Base-by-base conservation (phyloP, 1,140 invertebrate species). In the Drosophila novamexicana region DNA sequence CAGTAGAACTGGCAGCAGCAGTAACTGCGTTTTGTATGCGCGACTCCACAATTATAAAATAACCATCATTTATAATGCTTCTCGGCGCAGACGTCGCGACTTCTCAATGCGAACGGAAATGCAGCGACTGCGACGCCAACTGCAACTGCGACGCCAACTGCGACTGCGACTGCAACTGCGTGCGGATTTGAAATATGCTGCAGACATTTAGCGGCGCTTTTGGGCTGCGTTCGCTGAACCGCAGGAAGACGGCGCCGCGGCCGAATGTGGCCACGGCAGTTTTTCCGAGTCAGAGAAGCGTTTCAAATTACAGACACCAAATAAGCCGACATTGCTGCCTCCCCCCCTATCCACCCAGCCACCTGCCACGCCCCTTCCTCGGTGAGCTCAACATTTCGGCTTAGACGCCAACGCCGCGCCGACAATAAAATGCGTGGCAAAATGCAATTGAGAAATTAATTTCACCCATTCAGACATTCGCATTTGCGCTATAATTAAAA, bases 261-360 rank as follows among this genome's bases (percentile, higher is more conserved):
- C 42, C 70, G 36, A 59, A 54, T 75, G 62, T 65, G 58, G 63
- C 42, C 29, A 18, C 63, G 54, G 66, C 73, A 79, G 79, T 82
- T 90, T 90, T 90, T 88, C 88, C 79, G 82, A 90, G 69, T 83
- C 86, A 90, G 74, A 90, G 88, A 90, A 90, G 86, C 86, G 86
- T 90, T 90, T 90, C 86, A 90, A 90, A 90, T 90, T 90, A 90
- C 86, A 90, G 86, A 86, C 86, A 90, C 86, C 86, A 90, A 90
- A 90, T 83, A 90, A 78, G 86, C 86, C 85, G 86, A 65, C 73
- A 42, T 63, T 37, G 54, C 61, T 67, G 61, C 59, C 50, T 4
- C 22, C 68, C 36, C 39, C 10, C 14, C 14, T 14, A 0, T 0
- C 14, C 14, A 0, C 14, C 18, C 53, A 6, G 10, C 7, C 32